Percentiles rank a stretch among this genome's conserved stretches.
phyloP scores from a whole-genome alignment of 2,888 invertebrate species.

The Xanthia icteritia region DNA sequence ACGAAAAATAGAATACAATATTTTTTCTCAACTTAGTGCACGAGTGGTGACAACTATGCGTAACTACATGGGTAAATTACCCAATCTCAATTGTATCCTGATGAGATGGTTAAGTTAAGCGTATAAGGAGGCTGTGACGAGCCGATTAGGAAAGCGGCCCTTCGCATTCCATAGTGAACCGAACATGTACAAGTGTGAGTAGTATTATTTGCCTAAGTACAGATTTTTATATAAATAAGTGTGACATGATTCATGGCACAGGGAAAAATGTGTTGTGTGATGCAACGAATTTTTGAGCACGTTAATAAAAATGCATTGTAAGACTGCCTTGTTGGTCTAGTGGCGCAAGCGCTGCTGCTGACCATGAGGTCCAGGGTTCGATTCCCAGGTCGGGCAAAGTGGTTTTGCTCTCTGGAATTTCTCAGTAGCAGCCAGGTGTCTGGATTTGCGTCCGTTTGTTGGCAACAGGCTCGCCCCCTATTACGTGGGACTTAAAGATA shows the following conservation, averaged over 20 bases:
- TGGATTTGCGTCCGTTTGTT: no score
- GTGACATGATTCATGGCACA: neutral
- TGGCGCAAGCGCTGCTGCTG: neutral
- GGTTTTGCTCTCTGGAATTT: no score
- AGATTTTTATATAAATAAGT: neutral
- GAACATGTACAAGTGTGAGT: neutral
- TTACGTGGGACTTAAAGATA: no score
- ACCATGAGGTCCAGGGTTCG: no score
- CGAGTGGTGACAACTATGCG: no score
- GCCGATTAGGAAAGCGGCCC: neutral
- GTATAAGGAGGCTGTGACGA: neutral
- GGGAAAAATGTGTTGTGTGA: no score
- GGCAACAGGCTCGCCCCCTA: no score
- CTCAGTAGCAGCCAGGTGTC: no score
- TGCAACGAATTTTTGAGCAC: neutral
- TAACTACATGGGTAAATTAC: no score
- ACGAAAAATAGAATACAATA: no score
- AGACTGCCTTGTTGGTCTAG: neutral
- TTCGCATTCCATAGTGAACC: neutral
- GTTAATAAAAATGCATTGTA: neutral
- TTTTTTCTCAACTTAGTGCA: no score
- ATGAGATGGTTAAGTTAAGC: neutral
- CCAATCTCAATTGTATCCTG: neutral
- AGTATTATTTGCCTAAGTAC: neutral
- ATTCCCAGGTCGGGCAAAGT: no score